Evolutionary conservation across 2,888 invertebrate genomes (phyloP).

Genomic region (Lamellibrachia satsuma): DNA sequence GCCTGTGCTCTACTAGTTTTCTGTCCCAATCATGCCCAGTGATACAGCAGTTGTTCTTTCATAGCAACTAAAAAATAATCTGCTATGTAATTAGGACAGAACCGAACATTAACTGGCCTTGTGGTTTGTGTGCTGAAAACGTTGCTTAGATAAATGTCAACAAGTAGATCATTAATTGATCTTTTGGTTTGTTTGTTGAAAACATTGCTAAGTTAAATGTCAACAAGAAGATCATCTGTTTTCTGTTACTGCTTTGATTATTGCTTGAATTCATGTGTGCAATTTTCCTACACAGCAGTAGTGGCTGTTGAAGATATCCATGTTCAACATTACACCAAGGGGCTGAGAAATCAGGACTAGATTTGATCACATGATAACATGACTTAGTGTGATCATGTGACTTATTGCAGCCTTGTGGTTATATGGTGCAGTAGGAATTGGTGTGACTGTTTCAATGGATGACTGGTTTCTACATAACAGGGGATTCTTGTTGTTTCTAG

Average conservation of each 20-base stretch:
- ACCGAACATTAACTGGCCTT: neutral
- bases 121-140: neutral
- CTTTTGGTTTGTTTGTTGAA: too few relatives aligned
- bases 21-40: neutral
- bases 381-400: constrained; percentile 22
- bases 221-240: neutral
- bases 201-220: too few relatives aligned
- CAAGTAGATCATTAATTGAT: neutral
- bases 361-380: neutral
- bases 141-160: neutral
- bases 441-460: neutral
- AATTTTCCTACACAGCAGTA: neutral
- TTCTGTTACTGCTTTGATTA: neutral
- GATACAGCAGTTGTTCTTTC: neutral
- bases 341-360: neutral
- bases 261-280: neutral
- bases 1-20: neutral
- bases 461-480: too few relatives aligned
- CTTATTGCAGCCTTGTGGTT: constrained; percentile 18
- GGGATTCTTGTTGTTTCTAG: neutral
- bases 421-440: neutral
- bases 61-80: neutral
- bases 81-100: neutral
- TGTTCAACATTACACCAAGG: neutral
- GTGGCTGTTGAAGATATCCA: neutral